Percentiles rank a stretch among this genome's conserved stretches.
phyloP scores from a whole-genome alignment of 2,888 invertebrate species.

The Acleris literana region DNA sequence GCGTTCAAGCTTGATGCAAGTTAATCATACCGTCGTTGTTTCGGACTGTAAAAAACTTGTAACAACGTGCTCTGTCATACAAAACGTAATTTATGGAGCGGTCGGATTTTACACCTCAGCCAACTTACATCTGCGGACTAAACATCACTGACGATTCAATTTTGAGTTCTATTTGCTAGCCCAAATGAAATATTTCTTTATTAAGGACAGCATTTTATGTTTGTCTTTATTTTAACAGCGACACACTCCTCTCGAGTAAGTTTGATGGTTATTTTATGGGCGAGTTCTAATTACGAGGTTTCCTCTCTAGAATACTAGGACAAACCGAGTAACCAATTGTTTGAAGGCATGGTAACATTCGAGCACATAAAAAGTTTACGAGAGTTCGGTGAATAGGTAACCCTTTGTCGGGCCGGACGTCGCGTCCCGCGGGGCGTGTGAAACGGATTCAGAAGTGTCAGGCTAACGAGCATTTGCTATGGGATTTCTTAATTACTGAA shows the following conservation, averaged over 20 bases:
- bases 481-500: too few species aligned
- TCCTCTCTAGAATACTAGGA: conserved; percentile 71
- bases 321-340: conserved; percentile 54
- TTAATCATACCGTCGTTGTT: conserved; percentile 63
- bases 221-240: conserved; percentile 58
- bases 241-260: conserved; percentile 67
- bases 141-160: conserved; percentile 35
- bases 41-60: conserved; percentile 66
- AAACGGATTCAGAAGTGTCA: conserved; percentile 3
- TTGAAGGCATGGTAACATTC: conserved; percentile 32
- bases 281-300: conserved; percentile 77
- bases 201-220: conserved; percentile 32
- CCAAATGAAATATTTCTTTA: conserved; percentile 31
- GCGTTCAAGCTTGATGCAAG: conserved; percentile 40
- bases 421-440: neutral
- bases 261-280: conserved; percentile 81
- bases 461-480: neutral
- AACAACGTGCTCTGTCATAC: conserved; percentile 78
- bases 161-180: conserved; percentile 42
- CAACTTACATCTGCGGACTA: conserved; percentile 36
- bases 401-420: conserved; percentile 33
- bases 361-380: conserved; percentile 28
- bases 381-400: conserved; percentile 34
- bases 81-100: conserved; percentile 74
- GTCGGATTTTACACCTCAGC: conserved; percentile 55